These are phyloP conservation scores for Acanthopleura granulata DNA, from an alignment of 2,888 invertebrate genomes.

Conservation along the genomic window DNA sequence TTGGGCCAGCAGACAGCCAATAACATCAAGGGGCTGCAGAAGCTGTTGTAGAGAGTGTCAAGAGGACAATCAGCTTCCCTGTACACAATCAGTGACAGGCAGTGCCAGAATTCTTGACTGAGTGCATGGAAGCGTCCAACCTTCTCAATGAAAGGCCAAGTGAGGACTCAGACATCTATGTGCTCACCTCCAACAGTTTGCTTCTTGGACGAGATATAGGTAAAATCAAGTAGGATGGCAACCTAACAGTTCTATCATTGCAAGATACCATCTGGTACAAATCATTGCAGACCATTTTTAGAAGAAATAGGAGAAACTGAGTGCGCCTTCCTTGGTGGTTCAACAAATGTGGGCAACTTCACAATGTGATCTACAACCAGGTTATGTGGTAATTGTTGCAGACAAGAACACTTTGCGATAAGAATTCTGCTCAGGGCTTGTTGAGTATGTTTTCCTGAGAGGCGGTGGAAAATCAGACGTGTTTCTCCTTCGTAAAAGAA, in stretches of 20 bases:
- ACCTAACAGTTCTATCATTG: not conserved
- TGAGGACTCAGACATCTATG: conserved; percentile 13
- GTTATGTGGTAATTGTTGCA: conserved; percentile 18
- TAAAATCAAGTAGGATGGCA: conserved; percentile 19
- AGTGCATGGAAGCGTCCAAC: conserved; percentile 17
- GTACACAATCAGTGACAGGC: conserved; percentile 16
- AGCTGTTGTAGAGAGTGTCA: conserved; percentile 17
- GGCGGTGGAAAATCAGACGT: not conserved
- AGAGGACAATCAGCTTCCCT: conserved; percentile 17
- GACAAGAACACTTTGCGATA: conserved; percentile 19
- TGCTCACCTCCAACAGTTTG: conserved; percentile 19
- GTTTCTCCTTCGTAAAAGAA: not conserved
- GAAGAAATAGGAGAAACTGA: not conserved
- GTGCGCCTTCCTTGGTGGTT: not conserved
- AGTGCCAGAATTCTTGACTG: conserved; percentile 16
- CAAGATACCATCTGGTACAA: conserved; percentile 7
- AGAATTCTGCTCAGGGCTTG: conserved; percentile 1
- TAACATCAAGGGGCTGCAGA: conserved; percentile 23
- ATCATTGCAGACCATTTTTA: not conserved
- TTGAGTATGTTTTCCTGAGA: conserved; percentile 13
- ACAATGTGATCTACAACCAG: not conserved
- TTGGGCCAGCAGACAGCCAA: conserved; percentile 22
- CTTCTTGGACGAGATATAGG: conserved; percentile 14
- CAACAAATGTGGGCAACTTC: conserved; percentile 13
- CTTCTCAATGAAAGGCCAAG: conserved; percentile 21